Conservation (phyloP, 2,888 invertebrate genomes). For the Xanthia togata region DNA sequence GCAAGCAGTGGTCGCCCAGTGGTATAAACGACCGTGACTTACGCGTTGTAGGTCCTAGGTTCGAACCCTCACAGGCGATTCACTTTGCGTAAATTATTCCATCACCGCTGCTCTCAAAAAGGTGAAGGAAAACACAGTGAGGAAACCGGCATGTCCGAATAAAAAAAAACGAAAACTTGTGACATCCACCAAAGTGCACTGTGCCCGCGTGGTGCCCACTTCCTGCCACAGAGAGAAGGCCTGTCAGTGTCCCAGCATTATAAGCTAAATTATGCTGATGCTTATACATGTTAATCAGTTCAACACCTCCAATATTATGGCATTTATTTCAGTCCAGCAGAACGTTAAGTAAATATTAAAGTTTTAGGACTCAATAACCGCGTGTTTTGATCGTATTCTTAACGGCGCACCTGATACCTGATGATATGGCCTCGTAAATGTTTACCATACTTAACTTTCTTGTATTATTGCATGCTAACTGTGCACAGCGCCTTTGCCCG, state of each 20-base stretch:
- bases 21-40: too few species aligned
- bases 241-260: too few species aligned
- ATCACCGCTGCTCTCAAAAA: neutral
- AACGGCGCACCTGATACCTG: neutral
- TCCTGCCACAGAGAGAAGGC: neutral
- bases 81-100: neutral
- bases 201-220: neutral
- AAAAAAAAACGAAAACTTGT: neutral
- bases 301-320: neutral
- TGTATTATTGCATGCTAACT: conserved; percentile 21
- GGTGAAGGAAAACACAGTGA: too few species aligned
- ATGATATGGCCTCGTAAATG: conserved; percentile 32
- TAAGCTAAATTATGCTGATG: too few species aligned
- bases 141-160: too few species aligned
- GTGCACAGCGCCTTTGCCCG: neutral
- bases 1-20: too few species aligned
- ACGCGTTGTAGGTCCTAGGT: too few species aligned
- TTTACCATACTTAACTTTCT: conserved; percentile 12
- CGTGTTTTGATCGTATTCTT: conserved; percentile 11
- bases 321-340: conserved; percentile 9
- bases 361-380: conserved; percentile 26
- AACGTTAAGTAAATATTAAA: conserved; percentile 25
- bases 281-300: neutral
- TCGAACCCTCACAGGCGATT: too few species aligned
- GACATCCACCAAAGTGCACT: neutral